Evolutionary conservation across 2,113 vertebrate species (phyloP).

Genomic region (Promerops cafer): DNA sequence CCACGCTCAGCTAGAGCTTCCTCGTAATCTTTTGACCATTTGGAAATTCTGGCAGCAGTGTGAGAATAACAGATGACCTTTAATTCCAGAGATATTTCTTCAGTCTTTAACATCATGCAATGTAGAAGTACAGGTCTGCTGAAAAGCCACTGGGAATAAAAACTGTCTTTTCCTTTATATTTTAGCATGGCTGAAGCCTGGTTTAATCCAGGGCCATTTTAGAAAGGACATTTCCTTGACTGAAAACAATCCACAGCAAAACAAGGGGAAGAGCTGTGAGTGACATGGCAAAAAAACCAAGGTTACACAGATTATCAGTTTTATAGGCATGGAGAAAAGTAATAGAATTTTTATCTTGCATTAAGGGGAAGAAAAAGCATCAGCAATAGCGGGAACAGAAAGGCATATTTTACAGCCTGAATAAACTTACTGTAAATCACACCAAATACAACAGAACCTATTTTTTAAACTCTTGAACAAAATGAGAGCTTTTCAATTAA

Average conservation of each 20-base stretch:
- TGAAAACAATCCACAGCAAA: neutral
- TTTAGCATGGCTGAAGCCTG: neutral
- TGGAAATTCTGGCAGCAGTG: neutral
- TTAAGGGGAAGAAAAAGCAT: neutral
- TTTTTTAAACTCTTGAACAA: neutral
- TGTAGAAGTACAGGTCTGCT: neutral
- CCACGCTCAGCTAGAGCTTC: neutral
- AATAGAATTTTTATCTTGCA: neutral
- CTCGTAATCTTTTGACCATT: neutral
- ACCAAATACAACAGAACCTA: neutral
- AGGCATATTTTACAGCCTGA: neutral
- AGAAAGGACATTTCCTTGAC: neutral
- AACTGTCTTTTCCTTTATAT: neutral
- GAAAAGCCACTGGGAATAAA: neutral
- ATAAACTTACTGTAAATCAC: neutral
- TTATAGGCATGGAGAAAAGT: neutral
- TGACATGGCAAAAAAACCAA: neutral
- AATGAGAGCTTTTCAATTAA: neutral
- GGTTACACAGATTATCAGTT: neutral
- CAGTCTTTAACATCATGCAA: neutral
- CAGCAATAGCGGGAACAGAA: neutral
- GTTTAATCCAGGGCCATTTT: neutral
- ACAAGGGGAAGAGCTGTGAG: neutral
- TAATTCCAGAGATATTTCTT: neutral
- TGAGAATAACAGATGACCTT: neutral